phyloP scores from a whole-genome alignment of 2,888 invertebrate species.

The Rhagonycha fulva region DNA sequence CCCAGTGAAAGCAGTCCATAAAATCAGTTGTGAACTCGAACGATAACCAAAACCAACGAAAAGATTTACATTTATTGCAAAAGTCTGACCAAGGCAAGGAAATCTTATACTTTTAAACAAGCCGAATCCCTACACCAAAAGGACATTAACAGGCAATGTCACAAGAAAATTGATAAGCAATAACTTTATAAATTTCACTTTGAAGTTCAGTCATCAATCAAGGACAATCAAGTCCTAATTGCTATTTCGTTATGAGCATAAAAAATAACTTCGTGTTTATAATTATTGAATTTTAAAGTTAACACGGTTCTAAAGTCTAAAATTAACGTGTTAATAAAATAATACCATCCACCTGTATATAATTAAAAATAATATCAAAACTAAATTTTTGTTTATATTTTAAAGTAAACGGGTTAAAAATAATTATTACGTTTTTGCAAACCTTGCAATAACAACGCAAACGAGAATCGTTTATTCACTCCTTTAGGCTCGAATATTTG shows the following conservation, averaged over 20 bases:
- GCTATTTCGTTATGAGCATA: not conserved
- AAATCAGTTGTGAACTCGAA: too few species aligned
- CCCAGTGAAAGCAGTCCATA: too few species aligned
- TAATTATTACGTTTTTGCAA: not conserved
- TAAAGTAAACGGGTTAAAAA: not conserved
- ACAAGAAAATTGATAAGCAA: too few species aligned
- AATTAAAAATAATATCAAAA: not conserved
- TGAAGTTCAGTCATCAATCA: too few species aligned
- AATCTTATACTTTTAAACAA: too few species aligned
- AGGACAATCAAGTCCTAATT: too few species aligned
- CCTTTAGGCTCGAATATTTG: not conserved
- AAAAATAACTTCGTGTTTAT: not conserved
- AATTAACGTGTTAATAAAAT: not conserved
- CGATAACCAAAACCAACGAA: too few species aligned
- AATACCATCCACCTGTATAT: not conserved
- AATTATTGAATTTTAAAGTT: not conserved
- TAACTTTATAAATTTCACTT: too few species aligned
- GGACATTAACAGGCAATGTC: too few species aligned
- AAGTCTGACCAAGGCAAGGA: too few species aligned
- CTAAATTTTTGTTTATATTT: not conserved
- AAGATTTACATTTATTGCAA: too few species aligned
- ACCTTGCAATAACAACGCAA: not conserved
- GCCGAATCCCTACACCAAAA: too few species aligned
- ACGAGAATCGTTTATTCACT: not conserved
- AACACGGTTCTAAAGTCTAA: not conserved